Percentiles rank a stretch among this genome's conserved stretches.
These are phyloP conservation scores for Aplysia californica DNA, from an alignment of 1,140 invertebrate genomes.

Conservation along the genomic window DNA sequence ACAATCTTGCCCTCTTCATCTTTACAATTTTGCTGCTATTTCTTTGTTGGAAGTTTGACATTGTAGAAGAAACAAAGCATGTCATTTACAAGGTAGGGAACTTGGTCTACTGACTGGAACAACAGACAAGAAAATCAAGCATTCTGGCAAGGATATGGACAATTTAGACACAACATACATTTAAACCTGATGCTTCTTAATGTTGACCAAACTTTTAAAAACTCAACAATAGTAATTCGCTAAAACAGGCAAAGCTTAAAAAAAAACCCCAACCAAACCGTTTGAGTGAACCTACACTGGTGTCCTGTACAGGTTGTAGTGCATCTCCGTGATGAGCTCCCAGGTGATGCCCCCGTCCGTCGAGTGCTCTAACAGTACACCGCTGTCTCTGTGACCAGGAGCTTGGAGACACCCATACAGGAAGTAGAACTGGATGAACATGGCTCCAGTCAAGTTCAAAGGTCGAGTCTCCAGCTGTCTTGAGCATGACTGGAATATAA, in stretches of 20 bases:
- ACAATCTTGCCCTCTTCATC: no score
- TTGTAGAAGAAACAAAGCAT: no score
- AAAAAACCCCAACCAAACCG: background rate
- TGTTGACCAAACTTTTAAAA: no score
- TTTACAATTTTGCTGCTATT: no score
- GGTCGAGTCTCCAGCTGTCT: slow-evolving; percentile 63
- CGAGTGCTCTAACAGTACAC: slow-evolving; percentile 63
- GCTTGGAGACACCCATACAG: slow-evolving; percentile 64
- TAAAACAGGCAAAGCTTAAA: background rate
- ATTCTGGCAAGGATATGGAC: background rate
- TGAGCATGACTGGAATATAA: slow-evolving; percentile 61
- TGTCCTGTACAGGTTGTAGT: slow-evolving; percentile 57
- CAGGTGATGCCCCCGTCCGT: slow-evolving; percentile 62
- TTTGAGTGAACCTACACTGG: slow-evolving; percentile 45
- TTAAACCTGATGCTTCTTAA: background rate
- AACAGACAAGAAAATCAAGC: no score
- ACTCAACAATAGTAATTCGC: no score
- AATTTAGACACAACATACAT: background rate
- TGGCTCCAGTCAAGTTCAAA: slow-evolving; percentile 64
- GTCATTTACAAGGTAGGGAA: no score
- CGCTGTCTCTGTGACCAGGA: slow-evolving; percentile 56
- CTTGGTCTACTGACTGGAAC: no score
- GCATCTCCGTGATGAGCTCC: slow-evolving; percentile 59
- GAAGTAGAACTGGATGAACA: slow-evolving; percentile 68
- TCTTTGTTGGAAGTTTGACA: no score